Percentiles rank a stretch among this genome's conserved stretches.
Conservation (phyloP, 2,888 invertebrate genomes). For the Lasioglossum pauxillum region DNA sequence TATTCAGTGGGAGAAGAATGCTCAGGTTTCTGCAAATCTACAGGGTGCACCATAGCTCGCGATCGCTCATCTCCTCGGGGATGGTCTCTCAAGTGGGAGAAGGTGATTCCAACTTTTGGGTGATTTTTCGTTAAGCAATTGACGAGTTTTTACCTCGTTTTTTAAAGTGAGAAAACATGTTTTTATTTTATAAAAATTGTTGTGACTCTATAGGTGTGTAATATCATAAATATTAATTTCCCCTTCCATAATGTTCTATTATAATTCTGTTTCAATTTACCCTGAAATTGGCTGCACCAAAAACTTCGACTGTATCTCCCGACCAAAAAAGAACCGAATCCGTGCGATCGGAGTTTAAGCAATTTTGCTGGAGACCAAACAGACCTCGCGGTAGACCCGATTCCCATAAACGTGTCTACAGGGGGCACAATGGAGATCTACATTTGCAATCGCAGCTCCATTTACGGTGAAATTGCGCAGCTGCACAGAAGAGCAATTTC, state of each 20-base stretch:
- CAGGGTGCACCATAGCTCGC: background rate
- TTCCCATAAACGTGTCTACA: background rate
- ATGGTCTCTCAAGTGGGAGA: background rate
- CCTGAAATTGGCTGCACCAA: background rate
- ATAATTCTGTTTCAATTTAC: too few species aligned
- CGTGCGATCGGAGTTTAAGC: background rate
- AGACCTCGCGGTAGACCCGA: background rate
- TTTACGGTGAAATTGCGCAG: background rate
- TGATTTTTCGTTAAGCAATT: too few species aligned
- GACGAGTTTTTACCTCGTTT: too few species aligned
- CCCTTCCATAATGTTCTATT: too few species aligned
- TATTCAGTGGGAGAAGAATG: conserved; percentile 16
- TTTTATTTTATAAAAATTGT: too few species aligned
- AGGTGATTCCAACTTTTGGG: too few species aligned
- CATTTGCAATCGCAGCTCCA: background rate
- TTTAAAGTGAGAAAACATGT: too few species aligned
- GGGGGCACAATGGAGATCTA: background rate
- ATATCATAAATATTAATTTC: too few species aligned
- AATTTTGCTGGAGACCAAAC: background rate
- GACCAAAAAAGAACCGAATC: background rate
- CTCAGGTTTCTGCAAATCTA: background rate
- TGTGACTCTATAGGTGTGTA: too few species aligned
- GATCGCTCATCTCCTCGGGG: background rate
- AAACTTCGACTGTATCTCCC: background rate
- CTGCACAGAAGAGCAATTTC: background rate